A percentile compares a stretch with the other conserved stretches of the same genome.
Conservation (phyloP, 2,888 invertebrate genomes). For the Drosophila subquinaria region DNA sequence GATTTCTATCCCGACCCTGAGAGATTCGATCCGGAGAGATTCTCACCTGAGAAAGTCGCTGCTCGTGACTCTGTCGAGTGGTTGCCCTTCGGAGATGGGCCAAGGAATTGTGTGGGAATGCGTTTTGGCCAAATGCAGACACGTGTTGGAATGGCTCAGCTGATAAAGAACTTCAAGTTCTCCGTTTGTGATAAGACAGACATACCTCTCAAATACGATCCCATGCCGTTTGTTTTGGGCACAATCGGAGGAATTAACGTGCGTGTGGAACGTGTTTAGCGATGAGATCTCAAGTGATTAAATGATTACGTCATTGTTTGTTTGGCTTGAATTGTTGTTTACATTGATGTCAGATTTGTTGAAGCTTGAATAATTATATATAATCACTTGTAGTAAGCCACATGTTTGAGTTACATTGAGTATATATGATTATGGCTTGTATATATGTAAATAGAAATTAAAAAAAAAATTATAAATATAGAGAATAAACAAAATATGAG, state of each 20-base stretch:
- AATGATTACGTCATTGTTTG: constrained; percentile 6
- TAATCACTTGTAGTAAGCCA: not conserved
- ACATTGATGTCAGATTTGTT: constrained; percentile 15
- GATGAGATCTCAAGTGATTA: not conserved
- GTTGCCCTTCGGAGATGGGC: constrained; percentile 84
- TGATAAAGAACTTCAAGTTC: constrained; percentile 76
- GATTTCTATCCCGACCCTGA: constrained; percentile 87
- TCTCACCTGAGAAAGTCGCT: constrained; percentile 86
- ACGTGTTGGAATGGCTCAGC: constrained; percentile 72
- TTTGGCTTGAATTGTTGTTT: not conserved
- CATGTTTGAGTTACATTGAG: constrained; percentile 4
- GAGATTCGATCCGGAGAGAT: constrained; percentile 88
- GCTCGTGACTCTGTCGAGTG: constrained; percentile 84
- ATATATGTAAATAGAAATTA: not conserved
- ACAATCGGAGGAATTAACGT: constrained; percentile 52
- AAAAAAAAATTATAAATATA: not conserved
- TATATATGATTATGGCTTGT: not conserved
- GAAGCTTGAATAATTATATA: constrained; percentile 13
- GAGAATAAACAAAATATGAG: not conserved
- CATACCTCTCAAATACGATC: constrained; percentile 65
- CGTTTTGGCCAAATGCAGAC: constrained; percentile 83
- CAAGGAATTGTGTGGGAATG: constrained; percentile 82
- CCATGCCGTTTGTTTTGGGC: constrained; percentile 47
- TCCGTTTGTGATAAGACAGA: constrained; percentile 63
- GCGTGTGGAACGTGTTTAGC: constrained; percentile 16